Evolutionary conservation across 2,888 invertebrate species (phyloP).

Genomic region (Lithophane leautieri): DNA sequence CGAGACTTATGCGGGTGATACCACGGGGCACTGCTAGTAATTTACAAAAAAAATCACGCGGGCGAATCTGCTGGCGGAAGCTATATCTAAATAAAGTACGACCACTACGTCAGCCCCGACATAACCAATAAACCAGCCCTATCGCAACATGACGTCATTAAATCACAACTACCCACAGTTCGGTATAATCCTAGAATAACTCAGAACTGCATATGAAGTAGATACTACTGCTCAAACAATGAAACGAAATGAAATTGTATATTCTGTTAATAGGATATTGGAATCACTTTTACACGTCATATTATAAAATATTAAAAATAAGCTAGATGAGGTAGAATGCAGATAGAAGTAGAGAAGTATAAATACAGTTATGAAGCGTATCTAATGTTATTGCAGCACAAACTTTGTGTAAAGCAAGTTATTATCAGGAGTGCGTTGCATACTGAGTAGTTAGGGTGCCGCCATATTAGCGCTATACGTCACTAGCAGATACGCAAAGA

Average conservation of each 20-base stretch:
- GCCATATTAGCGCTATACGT: background rate
- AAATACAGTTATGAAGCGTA: conserved; percentile 12
- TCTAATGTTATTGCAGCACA: conserved; percentile 41
- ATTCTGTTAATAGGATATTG: too few species aligned
- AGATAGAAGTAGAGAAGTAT: conserved; percentile 5
- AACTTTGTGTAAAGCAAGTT: conserved; percentile 40
- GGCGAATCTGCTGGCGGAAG: too few species aligned
- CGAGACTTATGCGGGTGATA: too few species aligned
- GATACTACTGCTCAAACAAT: conserved; percentile 4
- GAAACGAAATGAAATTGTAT: too few species aligned
- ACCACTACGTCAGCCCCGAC: background rate
- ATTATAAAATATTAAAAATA: too few species aligned
- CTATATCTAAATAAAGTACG: background rate
- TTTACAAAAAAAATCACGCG: too few species aligned
- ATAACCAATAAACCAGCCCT: background rate
- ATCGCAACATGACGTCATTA: conserved; percentile 19
- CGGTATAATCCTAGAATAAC: background rate
- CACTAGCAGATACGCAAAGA: too few species aligned
- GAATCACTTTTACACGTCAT: too few species aligned
- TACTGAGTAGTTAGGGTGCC: conserved; percentile 17
- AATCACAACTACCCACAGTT: background rate
- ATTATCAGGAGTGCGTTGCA: conserved; percentile 26
- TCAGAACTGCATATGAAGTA: conserved; percentile 30
- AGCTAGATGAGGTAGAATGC: too few species aligned
- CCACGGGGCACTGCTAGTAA: too few species aligned